A percentile compares a stretch with the other conserved stretches of the same genome.
Evolutionary conservation across 2,888 invertebrate genomes (phyloP).

Genomic region (Calameuta idolon): DNA sequence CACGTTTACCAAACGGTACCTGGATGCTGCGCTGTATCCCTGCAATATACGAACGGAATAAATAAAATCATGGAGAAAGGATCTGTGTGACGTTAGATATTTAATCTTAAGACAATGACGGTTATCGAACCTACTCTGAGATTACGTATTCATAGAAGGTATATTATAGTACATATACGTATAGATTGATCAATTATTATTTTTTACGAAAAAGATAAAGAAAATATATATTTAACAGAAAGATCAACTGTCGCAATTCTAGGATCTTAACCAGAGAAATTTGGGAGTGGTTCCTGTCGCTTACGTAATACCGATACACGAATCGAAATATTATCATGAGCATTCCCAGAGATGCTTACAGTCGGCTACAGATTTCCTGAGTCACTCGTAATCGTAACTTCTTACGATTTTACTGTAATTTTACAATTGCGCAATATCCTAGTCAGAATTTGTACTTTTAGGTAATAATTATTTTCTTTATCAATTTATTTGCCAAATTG

Average conservation of each 20-base stretch:
- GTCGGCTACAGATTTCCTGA: neutral
- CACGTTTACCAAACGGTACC: conserved; percentile 1
- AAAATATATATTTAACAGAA: neutral
- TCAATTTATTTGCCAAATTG: neutral
- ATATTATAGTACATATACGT: neutral
- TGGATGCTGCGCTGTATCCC: neutral
- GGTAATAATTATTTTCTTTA: neutral
- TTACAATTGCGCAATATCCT: neutral
- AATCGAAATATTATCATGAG: neutral
- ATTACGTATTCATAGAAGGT: neutral
- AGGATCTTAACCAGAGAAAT: neutral
- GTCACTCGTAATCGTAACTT: neutral
- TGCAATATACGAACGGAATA: neutral
- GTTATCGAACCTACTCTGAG: neutral
- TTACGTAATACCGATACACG: neutral
- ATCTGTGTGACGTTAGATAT: neutral
- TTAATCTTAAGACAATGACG: neutral
- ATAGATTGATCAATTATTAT: neutral
- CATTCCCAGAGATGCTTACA: neutral
- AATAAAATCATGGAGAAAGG: conserved; percentile 5
- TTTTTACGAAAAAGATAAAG: neutral
- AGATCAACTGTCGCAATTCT: neutral
- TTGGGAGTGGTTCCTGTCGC: neutral
- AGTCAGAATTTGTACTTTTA: neutral
- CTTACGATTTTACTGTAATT: neutral